Conservation (phyloP, 2,888 invertebrate genomes). For the Brenthis ino region DNA sequence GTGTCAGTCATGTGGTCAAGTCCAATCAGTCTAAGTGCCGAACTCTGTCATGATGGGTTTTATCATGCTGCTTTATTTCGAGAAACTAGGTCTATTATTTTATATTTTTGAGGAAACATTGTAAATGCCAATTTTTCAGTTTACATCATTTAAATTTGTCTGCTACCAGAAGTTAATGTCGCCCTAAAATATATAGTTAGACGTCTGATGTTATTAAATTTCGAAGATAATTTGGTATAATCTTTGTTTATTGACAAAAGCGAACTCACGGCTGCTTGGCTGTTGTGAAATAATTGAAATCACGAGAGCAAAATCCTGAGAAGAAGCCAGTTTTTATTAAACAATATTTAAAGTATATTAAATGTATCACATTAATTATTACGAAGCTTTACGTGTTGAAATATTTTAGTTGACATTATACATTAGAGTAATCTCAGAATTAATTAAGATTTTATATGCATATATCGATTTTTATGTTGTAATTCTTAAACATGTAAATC, state of each 20-base stretch:
- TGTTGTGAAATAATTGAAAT: no score
- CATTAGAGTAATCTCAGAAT: no score
- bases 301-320: no score
- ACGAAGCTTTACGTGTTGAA: no score
- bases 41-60: slow-evolving; percentile 34
- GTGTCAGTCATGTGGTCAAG: slow-evolving; percentile 13
- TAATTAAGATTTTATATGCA: no score
- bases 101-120: slow-evolving; percentile 34
- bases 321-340: no score
- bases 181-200: slow-evolving; percentile 14
- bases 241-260: no score
- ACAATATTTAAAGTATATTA: no score
- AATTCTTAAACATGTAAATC: no score
- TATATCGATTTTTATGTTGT: no score
- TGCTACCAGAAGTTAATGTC: slow-evolving; percentile 5
- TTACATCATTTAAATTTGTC: slow-evolving; percentile 10
- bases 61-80: slow-evolving; percentile 27
- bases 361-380: no score
- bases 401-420: no score
- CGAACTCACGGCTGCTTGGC: neutral
- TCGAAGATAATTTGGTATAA: neutral
- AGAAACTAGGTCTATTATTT: slow-evolving; percentile 23
- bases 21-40: slow-evolving; percentile 37
- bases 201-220: slow-evolving; percentile 6
- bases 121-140: slow-evolving; percentile 52